These are phyloP conservation scores for Melanotaenia maccullochi DNA, from an alignment of 2,797 vertebrate genomes.

Conservation along the genomic window DNA sequence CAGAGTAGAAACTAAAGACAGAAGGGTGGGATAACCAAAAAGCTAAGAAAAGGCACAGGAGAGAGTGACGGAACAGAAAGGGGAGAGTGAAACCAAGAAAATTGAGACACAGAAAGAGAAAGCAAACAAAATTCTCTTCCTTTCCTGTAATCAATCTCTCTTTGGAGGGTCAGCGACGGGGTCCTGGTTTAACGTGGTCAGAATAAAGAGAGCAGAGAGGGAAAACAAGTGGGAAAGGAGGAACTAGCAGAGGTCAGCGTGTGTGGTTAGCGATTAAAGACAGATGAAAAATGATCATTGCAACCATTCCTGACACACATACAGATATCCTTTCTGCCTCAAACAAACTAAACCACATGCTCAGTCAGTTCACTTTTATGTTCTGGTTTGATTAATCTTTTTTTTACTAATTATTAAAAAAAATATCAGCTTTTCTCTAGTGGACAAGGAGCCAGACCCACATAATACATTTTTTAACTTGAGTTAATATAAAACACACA, in stretches of 20 bases:
- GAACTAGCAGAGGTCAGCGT: slow-evolving; percentile 26
- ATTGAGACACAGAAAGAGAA: slow-evolving; percentile 35
- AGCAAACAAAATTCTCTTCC: slow-evolving; percentile 64
- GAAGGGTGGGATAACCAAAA: slow-evolving; percentile 32
- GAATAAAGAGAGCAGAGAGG: slow-evolving; percentile 66
- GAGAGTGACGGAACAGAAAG: slow-evolving; percentile 21
- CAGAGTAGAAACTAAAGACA: slow-evolving; percentile 53
- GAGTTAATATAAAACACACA: background rate
- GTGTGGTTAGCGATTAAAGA: slow-evolving; percentile 22
- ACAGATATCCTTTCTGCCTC: slow-evolving; percentile 19
- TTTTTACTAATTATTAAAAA: slow-evolving; percentile 20
- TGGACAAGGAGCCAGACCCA: background rate
- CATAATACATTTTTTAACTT: background rate
- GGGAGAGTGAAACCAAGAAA: slow-evolving; percentile 30
- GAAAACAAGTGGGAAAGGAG: slow-evolving; percentile 27
- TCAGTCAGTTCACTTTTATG: background rate
- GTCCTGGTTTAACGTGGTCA: slow-evolving; percentile 70
- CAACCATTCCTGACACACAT: slow-evolving; percentile 30
- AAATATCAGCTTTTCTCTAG: slow-evolving; percentile 9
- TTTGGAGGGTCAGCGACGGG: slow-evolving; percentile 72
- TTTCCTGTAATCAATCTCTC: slow-evolving; percentile 80
- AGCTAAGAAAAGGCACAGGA: slow-evolving; percentile 8
- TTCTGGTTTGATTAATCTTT: background rate
- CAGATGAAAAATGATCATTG: slow-evolving; percentile 48
- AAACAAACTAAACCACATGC: slow-evolving; percentile 26